Conservation (phyloP, 1,140 invertebrate genomes). For the Cotesia chilonis region DNA sequence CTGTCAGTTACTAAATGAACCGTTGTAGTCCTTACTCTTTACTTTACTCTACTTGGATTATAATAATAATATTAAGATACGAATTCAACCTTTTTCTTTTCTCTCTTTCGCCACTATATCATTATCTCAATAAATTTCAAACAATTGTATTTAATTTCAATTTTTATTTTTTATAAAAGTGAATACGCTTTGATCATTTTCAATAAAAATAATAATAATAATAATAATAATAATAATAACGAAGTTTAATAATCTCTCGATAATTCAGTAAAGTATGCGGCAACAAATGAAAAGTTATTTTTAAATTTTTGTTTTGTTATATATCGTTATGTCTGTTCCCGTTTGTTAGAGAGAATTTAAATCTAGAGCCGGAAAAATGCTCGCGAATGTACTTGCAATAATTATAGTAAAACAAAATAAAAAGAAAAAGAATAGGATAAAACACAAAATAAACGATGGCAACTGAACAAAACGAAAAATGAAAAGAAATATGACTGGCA, state of each 20-base stretch:
- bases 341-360: conserved; percentile 24
- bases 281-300: conserved; percentile 7
- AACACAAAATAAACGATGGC: too few species aligned
- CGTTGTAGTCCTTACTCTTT: conserved; percentile 10
- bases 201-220: not conserved
- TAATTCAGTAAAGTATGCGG: not conserved
- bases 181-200: not conserved
- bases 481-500: too few species aligned
- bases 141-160: too few species aligned
- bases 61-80: not conserved
- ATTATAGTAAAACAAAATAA: not conserved
- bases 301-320: not conserved
- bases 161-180: too few species aligned
- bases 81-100: not conserved
- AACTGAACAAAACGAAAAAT: too few species aligned
- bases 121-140: too few species aligned
- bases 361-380: conserved; percentile 18
- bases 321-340: not conserved
- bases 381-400: conserved; percentile 5
- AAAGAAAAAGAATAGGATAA: too few species aligned
- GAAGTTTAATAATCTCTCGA: not conserved
- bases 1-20: conserved; percentile 10
- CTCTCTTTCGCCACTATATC: not conserved
- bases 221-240: not conserved
- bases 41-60: conserved; percentile 2